Base-by-base conservation (phyloP, 1,140 invertebrate species). In the Sycophila sp. region DNA sequence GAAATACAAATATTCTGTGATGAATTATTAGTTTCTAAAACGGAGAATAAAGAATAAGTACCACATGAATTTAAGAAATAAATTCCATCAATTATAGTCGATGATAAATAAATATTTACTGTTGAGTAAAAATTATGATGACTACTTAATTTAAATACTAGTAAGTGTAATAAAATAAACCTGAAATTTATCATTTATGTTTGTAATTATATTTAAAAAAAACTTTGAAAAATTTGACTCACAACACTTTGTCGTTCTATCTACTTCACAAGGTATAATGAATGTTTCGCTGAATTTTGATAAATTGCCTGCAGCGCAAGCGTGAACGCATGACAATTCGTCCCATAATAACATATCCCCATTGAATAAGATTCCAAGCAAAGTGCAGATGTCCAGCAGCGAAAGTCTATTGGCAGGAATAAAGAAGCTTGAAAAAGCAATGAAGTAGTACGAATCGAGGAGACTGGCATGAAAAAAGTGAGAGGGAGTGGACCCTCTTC, bases 401-500 rank as follows among this genome's bases (percentile, higher is more conserved):
- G 42, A 36, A 19, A 34, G 8, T 62, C 10, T 17, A 34, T 8
- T 10, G 36, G 55, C 30, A 38, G 28, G 68, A 42, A 49, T 65
- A 55, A 71, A 60, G 47, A 45, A 59, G 55, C n/a, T 59, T 40
- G 59, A 59, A 32, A 38, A 73, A 45, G 11, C 26, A 68, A 56
- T 49, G 17, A 47, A 63, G 42, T 34, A 63, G 26, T 10, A 49
- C 19, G 40, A 36, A 17, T 51, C 55, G 30, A 51, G 32, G 51
- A 42, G 51, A 47, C 32, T 13, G 17, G 53, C 19, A 26, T 24
- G 13, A 34, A 58, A 32, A 42, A 58, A 30, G 19, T 7, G 24
- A 22, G 38, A 67, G 42, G 22, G 24, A 47, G 6, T 3, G 4
- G 47, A 55, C 24, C 26, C 45, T 55, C 28, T 62, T 34, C 24